Evolutionary conservation across 2,113 vertebrate species (phyloP).

Genomic region (Bambusicola thoracicus): DNA sequence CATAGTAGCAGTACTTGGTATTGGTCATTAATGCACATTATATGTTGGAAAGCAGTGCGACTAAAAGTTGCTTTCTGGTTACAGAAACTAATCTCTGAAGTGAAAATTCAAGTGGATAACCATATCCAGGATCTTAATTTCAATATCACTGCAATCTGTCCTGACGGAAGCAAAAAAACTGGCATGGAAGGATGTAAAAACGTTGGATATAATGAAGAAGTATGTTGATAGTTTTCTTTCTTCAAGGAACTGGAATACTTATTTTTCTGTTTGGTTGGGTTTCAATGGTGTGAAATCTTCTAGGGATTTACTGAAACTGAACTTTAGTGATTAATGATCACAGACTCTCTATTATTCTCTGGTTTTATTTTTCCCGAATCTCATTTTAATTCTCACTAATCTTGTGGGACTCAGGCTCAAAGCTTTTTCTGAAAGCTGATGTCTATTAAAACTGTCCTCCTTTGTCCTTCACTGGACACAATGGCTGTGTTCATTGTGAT

Average conservation of each 20-base stretch:
- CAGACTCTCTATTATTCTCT: slow-evolving; percentile 43
- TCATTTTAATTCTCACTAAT: slow-evolving; percentile 66
- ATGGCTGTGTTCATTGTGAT: slow-evolving; percentile 28
- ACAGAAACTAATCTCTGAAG: slow-evolving; percentile 92
- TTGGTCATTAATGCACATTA: slow-evolving; percentile 17
- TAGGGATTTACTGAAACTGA: slow-evolving; percentile 36
- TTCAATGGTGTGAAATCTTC: slow-evolving; percentile 45
- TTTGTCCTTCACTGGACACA: slow-evolving; percentile 42
- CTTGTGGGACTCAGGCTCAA: slow-evolving; percentile 42
- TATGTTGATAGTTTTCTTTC: slow-evolving; percentile 75
- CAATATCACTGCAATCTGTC: slow-evolving; percentile 90
- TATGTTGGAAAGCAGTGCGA: neutral
- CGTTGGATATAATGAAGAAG: slow-evolving; percentile 88
- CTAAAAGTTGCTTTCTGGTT: slow-evolving; percentile 66
- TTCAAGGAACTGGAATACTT: slow-evolving; percentile 38
- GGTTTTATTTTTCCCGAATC: slow-evolving; percentile 53
- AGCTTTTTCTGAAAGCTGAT: slow-evolving; percentile 45
- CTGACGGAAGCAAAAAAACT: slow-evolving; percentile 83
- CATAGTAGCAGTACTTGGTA: neutral
- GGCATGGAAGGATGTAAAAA: slow-evolving; percentile 86
- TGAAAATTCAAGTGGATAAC: slow-evolving; percentile 91
- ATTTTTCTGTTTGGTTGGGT: slow-evolving; percentile 39
- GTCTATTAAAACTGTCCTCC: slow-evolving; percentile 36
- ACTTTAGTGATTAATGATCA: slow-evolving; percentile 54
- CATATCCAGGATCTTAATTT: slow-evolving; percentile 85